Base-by-base conservation (phyloP, 2,888 invertebrate genomes). In the Acronicta alni region DNA sequence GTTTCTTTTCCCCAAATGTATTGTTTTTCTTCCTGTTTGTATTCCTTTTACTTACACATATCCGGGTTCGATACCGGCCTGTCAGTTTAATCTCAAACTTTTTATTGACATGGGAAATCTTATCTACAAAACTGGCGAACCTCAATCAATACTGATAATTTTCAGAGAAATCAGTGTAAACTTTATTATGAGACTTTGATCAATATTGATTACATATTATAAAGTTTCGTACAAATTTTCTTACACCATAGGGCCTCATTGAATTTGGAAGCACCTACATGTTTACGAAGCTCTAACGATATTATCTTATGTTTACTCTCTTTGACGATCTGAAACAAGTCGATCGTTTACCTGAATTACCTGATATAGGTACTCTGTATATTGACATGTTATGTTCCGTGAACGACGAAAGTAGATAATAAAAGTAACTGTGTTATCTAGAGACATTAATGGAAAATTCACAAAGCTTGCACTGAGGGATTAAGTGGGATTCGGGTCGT, bases 261-360 rank as follows among this genome's bases (percentile, higher is more conserved):
- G 38, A 51, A 54, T 64, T 70, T 74, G 45, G 23, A 54, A 43
- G 48, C 32, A 57, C 54, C 20, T 52, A 58, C 30, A n/a, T 35
- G 35, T 67, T 63, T 54, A 26, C 26, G 51, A 53, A 43, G 39
- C 23, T 62, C 42, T 77, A 69, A 77, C 62, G 45, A 58, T 57
- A 52, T 73, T 74, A 68, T 45, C 52, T 58, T 47, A 68, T 61
- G 57, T 68, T 68, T 73, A 76, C 56, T 60, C 59, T 37, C 46
- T 59, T 56, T 57, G 45, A 48, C 66, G 53, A 65, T 61, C 58
- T 42, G 68, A 65, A 77, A 74, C 75, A 75, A 77, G 58, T 58
- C 56, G 78, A 71, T 77, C 75, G 78, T 75, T 77, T 77, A 77
- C 72, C 47, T 68, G 67, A 77, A 75, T 75, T 71, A 65, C 60